These are phyloP conservation scores for Steromphala cineraria DNA, from an alignment of 2,888 invertebrate genomes.

Conservation along the genomic window DNA sequence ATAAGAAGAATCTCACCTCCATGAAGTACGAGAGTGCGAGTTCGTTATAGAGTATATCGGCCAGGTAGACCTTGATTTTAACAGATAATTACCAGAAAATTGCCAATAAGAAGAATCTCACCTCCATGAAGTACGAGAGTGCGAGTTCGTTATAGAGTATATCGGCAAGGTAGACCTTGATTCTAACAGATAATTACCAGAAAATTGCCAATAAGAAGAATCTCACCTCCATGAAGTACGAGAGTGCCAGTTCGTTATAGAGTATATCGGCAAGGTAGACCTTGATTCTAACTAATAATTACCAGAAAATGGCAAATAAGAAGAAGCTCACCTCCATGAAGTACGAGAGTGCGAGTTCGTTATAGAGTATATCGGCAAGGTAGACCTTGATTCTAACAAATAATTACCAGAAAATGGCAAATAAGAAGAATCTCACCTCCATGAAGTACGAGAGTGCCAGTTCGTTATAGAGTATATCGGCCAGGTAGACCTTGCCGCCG, in stretches of 20 bases:
- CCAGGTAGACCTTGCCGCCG: slow-evolving; percentile 85
- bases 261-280: too few species aligned
- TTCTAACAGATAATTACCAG: neutral
- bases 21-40: slow-evolving; percentile 94
- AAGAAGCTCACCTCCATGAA: slow-evolving; percentile 86
- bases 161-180: too few species aligned
- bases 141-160: slow-evolving; percentile 93
- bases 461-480: slow-evolving; percentile 93
- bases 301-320: neutral
- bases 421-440: slow-evolving; percentile 79
- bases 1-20: slow-evolving; percentile 80
- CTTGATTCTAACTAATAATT: too few species aligned
- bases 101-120: slow-evolving; percentile 62
- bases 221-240: slow-evolving; percentile 93
- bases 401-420: neutral
- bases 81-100: neutral
- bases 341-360: slow-evolving; percentile 92
- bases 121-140: slow-evolving; percentile 95
- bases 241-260: slow-evolving; percentile 91
- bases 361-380: slow-evolving; percentile 93
- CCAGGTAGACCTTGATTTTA: too few species aligned
- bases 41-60: slow-evolving; percentile 94
- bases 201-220: neutral
- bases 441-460: slow-evolving; percentile 94
- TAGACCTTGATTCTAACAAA: too few species aligned